These are phyloP conservation scores for Anas capensis DNA, from an alignment of 2,797 vertebrate genomes.

Conservation along the genomic window DNA sequence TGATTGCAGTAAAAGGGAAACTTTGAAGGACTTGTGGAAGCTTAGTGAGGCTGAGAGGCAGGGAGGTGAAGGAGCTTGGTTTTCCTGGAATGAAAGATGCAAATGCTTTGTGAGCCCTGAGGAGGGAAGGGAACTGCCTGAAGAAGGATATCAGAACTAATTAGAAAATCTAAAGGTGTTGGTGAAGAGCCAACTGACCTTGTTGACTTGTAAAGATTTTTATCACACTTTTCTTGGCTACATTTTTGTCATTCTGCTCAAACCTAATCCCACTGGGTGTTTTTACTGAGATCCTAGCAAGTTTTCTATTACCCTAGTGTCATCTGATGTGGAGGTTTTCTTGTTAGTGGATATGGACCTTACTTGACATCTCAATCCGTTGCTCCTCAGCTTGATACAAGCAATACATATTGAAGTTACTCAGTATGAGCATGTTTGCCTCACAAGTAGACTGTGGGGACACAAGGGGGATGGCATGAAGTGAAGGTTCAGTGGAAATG, in stretches of 20 bases:
- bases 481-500: background rate
- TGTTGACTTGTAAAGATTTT: conserved; percentile 41
- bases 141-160: background rate
- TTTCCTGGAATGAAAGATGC: background rate
- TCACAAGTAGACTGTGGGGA: background rate
- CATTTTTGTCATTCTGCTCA: background rate
- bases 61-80: background rate
- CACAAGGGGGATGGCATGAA: fast-evolving
- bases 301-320: background rate
- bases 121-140: background rate
- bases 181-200: conserved; percentile 3
- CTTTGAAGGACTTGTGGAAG: background rate
- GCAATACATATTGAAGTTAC: background rate
- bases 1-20: background rate
- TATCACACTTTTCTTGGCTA: background rate
- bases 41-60: background rate
- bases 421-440: background rate
- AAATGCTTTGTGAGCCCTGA: background rate
- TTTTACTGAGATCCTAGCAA: background rate
- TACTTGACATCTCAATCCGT: background rate
- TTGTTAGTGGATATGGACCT: background rate
- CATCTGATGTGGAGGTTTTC: background rate
- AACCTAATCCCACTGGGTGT: background rate
- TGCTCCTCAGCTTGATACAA: background rate
- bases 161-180: background rate